Percentiles rank a stretch among this genome's conserved stretches.
Conservation (phyloP, 1,140 invertebrate species). For the Varroa destructor region DNA sequence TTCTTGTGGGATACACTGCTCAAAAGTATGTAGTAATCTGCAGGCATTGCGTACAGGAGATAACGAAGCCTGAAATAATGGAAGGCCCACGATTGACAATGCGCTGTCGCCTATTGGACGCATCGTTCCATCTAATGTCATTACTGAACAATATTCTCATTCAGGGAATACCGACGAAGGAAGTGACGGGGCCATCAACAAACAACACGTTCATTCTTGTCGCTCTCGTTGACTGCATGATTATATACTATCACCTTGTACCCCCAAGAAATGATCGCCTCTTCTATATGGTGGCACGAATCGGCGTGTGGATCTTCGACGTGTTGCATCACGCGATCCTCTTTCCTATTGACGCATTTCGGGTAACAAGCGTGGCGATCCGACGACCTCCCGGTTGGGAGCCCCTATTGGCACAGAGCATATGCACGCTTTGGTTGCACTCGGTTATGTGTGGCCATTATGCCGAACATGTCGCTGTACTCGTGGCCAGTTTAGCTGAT, state of each 20-base stretch:
- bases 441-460: slow-evolving; percentile 4
- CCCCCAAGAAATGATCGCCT: slow-evolving; percentile 8
- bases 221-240: slow-evolving; percentile 1
- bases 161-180: background rate
- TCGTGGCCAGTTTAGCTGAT: background rate
- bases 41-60: no score
- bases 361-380: background rate
- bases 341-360: slow-evolving; percentile 8
- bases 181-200: background rate
- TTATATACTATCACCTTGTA: slow-evolving; percentile 14
- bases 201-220: slow-evolving; percentile 11
- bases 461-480: slow-evolving; percentile 17
- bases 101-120: slow-evolving; percentile 2
- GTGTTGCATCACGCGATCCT: slow-evolving; percentile 5
- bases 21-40: no score
- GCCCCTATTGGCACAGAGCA: background rate
- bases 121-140: slow-evolving; percentile 26
- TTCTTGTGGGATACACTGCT: no score
- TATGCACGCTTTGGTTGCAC: background rate
- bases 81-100: slow-evolving; percentile 23
- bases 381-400: background rate
- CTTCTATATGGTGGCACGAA: slow-evolving; percentile 7
- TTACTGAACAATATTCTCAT: slow-evolving; percentile 16
- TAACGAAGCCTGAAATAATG: background rate
- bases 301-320: slow-evolving; percentile 24